Base-by-base conservation (phyloP, 2,888 invertebrate genomes). In the Melanostoma mellinum region DNA sequence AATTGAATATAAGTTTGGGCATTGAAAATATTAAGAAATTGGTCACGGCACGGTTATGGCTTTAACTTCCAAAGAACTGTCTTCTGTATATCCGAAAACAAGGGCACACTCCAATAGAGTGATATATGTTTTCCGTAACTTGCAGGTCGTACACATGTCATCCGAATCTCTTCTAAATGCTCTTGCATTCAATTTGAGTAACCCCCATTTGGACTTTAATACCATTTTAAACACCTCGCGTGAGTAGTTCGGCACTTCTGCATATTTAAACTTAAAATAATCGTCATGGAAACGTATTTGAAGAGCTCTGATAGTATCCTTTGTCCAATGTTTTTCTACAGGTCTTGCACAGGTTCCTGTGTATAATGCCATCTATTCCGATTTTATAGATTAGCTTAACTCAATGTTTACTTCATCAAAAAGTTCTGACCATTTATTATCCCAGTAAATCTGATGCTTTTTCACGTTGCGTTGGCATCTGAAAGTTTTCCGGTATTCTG, bases 161-260 rank as follows among this genome's bases (percentile, higher is more conserved):
- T 9, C 36, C 3, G 55, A 36, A 36, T 55, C 6, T 36, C 9
- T 55, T 55, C 4, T 46, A 46, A 58, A 58, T 9, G 58, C 58
- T 42, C 58, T 42, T 4, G 42, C 38, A 9, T 60, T 60, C 0
- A 46, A n/a, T 2, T 60, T 60, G 33, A 60, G 44, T 20, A 69
- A 38, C n/a, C 58, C 69, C 9, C 69, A 71, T 8, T 58, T 36
- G 6, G 69, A 10, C 38, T 42, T 55, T 20, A 56, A 42, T 9
- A 67, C 44, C n/a, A 46, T 6, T n/a, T 35, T 56, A 5, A 56
- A 46, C 46, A 69, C 56, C 1, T 20, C 20, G 20, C 20, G 20
- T 20, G 20, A 6, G 8, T 6, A 42, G 8, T 42, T 42, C 8
- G 8, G 42, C 4, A 42, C 42, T 9, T 42, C 1, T 9, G 42